Percentiles rank a stretch among this genome's conserved stretches.
Evolutionary conservation across 2,113 vertebrate species (phyloP).

Genomic region (Phaethon lepturus): DNA sequence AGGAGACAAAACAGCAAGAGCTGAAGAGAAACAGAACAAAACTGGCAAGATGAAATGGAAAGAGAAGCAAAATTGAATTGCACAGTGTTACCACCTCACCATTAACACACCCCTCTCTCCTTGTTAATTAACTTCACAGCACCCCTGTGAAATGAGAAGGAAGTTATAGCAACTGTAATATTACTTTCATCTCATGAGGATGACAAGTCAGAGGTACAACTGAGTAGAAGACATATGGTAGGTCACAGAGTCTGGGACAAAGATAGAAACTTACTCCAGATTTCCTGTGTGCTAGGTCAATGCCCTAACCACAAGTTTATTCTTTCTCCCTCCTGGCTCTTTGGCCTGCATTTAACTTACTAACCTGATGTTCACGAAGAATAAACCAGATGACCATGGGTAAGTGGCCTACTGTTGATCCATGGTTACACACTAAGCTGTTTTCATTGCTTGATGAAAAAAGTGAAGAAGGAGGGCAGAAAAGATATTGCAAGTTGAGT

Average conservation of each 20-base stretch:
- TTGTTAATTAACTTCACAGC: constrained; percentile 39
- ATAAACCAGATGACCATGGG: not conserved
- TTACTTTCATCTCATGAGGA: not conserved
- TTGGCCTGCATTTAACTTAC: not conserved
- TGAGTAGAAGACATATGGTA: not conserved
- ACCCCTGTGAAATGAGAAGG: not conserved
- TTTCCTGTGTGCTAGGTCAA: not conserved
- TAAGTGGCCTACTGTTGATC: not conserved
- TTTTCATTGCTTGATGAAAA: not conserved
- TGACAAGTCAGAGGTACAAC: not conserved
- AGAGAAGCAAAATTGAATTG: not conserved
- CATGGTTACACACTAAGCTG: not conserved
- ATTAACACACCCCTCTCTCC: not conserved
- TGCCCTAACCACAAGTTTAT: not conserved
- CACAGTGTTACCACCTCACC: not conserved
- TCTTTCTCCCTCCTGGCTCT: not conserved
- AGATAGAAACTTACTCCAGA: not conserved
- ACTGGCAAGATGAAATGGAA: not conserved
- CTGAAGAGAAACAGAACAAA: not conserved
- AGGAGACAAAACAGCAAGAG: not conserved
- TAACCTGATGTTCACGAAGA: not conserved
- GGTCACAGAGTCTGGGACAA: not conserved
- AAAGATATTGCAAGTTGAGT: not conserved
- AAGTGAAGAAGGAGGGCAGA: not conserved
- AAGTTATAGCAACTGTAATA: not conserved